Conservation (phyloP, 2,797 vertebrate genomes). For the Cyclopterus lumpus region DNA sequence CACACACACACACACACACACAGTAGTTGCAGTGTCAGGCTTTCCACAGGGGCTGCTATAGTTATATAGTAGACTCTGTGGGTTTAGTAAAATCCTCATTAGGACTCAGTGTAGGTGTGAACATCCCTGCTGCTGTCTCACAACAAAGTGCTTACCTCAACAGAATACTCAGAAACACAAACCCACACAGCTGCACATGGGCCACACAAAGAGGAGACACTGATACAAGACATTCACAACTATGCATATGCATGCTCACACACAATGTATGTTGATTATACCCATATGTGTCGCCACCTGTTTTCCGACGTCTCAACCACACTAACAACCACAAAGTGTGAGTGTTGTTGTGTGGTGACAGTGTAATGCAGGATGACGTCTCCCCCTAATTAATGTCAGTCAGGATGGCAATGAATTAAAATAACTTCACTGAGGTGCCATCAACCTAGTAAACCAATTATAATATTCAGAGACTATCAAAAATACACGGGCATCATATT, state of each 20-base stretch:
- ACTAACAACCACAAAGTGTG: conserved; percentile 23
- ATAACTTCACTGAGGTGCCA: conserved; percentile 32
- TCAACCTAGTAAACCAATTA: conserved; percentile 36
- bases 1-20: conserved; percentile 17
- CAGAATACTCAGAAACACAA: conserved; percentile 58
- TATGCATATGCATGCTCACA: conserved; percentile 2
- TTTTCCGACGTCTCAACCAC: conserved; percentile 17
- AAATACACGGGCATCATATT: conserved; percentile 32
- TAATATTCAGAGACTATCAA: conserved; percentile 31
- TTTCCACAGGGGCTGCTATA: conserved; percentile 71
- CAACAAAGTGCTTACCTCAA: conserved; percentile 75
- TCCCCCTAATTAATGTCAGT: conserved; percentile 63
- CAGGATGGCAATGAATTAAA: conserved; percentile 45
- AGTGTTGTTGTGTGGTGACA: conserved; percentile 14
- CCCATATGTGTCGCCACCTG: conserved; percentile 6
- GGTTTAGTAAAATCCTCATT: conserved; percentile 82
- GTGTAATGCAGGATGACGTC: conserved; percentile 53
- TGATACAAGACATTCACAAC: background rate
- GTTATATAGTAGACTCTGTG: conserved; percentile 78
- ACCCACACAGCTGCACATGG: conserved; percentile 40
- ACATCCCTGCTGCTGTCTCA: conserved; percentile 71
- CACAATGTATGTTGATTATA: conserved; percentile 17
- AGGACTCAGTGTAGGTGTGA: conserved; percentile 79
- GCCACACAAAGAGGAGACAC: conserved; percentile 47
- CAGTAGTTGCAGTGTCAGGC: conserved; percentile 75